phyloP scores from a whole-genome alignment of 2,797 vertebrate genomes.

The Liasis olivaceus region DNA sequence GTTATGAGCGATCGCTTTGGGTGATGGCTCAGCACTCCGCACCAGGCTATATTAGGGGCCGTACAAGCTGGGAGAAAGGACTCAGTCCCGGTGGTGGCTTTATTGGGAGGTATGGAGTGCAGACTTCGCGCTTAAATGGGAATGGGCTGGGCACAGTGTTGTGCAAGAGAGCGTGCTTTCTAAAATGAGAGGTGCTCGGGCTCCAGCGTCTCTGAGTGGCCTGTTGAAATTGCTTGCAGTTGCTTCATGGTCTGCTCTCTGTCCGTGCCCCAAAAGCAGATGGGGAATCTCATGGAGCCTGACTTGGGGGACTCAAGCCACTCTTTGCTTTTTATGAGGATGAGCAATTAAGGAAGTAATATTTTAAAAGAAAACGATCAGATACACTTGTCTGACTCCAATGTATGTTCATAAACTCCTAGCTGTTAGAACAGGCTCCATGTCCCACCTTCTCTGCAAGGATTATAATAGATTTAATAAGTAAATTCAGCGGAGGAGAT shows the following conservation, averaged over 20 bases:
- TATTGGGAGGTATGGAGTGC: slow-evolving; percentile 3
- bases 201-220: not conserved
- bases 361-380: not conserved
- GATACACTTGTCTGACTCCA: not conserved
- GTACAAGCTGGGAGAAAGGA: not conserved
- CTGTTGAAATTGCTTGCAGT: not conserved
- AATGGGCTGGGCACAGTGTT: not conserved
- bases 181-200: not conserved
- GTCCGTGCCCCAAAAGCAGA: not conserved
- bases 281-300: not conserved
- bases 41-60: slow-evolving; percentile 38
- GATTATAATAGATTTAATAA: not conserved
- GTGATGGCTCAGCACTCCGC: slow-evolving; percentile 30
- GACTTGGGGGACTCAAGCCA: not conserved
- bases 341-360: not conserved
- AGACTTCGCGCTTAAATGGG: not conserved
- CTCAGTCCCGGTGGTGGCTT: not conserved
- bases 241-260: not conserved
- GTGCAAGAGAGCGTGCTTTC: not conserved
- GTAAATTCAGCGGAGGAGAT: not conserved
- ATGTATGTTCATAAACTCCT: not conserved
- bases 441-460: not conserved
- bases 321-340: not conserved
- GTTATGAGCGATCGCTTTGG: slow-evolving; percentile 20
- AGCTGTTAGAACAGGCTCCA: not conserved